Percentiles rank a stretch among this genome's conserved stretches.
Conservation (phyloP, 2,888 invertebrate genomes). For the Eristalinus sepulchralis region DNA sequence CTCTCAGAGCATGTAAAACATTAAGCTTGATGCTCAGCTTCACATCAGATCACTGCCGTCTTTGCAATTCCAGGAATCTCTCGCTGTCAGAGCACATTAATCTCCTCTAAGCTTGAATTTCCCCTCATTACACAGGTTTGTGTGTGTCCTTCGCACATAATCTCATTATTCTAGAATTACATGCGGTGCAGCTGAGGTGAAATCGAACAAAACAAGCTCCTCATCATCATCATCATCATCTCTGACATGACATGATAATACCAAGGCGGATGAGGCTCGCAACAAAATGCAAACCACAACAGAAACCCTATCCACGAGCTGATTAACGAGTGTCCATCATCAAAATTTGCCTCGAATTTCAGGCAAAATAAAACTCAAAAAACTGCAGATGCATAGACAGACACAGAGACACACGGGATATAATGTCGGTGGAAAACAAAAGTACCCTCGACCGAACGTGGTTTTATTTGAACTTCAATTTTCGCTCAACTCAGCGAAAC, state of each 20-base stretch:
- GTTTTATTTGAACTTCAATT: conserved; percentile 36
- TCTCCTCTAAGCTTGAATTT: conserved; percentile 9
- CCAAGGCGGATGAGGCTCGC: conserved; percentile 3
- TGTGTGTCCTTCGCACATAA: conserved; percentile 29
- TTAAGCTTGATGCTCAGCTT: not conserved
- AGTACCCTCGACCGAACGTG: not conserved
- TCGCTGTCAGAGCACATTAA: conserved; percentile 18
- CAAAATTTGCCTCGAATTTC: conserved; percentile 54
- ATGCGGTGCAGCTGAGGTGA: conserved; percentile 22
- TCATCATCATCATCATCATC: conserved; percentile 6
- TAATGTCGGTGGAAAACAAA: not conserved
- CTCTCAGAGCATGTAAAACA: not conserved
- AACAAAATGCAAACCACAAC: conserved; percentile 48
- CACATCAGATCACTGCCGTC: not conserved
- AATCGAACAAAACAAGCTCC: not conserved
- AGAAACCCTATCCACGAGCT: conserved; percentile 50
- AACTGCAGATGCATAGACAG: not conserved
- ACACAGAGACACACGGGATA: not conserved
- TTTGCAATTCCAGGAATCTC: conserved; percentile 11
- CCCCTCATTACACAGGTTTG: conserved; percentile 43
- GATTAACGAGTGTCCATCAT: conserved; percentile 48
- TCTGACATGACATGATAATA: conserved; percentile 21
- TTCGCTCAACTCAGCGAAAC: conserved; percentile 58
- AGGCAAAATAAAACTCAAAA: conserved; percentile 5
- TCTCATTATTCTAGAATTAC: conserved; percentile 45